Evolutionary conservation across 2,888 invertebrate species (phyloP).

Genomic region (Cryptocheilus praepositus): DNA sequence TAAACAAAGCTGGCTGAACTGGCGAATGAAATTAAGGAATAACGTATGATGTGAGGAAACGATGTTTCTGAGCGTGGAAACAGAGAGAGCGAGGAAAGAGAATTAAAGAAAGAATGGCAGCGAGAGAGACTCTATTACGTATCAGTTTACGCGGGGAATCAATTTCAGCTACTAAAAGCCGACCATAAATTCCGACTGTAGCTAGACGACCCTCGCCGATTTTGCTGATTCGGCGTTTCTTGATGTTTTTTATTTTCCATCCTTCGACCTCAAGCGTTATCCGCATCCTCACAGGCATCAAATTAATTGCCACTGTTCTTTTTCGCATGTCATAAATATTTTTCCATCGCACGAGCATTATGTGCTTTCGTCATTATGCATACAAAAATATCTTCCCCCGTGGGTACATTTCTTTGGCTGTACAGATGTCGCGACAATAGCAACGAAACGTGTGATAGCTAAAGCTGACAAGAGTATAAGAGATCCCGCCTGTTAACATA

Average conservation of each 20-base stretch:
- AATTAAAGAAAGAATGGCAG: background rate
- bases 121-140: background rate
- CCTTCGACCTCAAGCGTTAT: slow-evolving; percentile 7
- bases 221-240: slow-evolving; percentile 60
- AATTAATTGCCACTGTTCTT: background rate
- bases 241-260: slow-evolving; percentile 46
- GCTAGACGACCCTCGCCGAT: slow-evolving; percentile 46
- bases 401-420: too few species aligned
- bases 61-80: background rate
- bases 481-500: too few species aligned
- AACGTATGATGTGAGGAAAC: too few species aligned
- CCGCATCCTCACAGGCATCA: background rate
- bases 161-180: slow-evolving; percentile 66
- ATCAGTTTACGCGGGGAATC: slow-evolving; percentile 61
- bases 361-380: too few species aligned
- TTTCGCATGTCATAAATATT: too few species aligned
- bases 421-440: too few species aligned
- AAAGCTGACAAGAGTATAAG: too few species aligned
- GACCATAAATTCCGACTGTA: slow-evolving; percentile 62
- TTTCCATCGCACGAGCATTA: too few species aligned
- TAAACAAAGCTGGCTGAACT: too few species aligned
- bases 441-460: too few species aligned
- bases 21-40: too few species aligned
- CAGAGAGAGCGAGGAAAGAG: background rate
- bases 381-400: too few species aligned